phyloP scores from a whole-genome alignment of 1,140 invertebrate genomes.

The Samia ricini region DNA sequence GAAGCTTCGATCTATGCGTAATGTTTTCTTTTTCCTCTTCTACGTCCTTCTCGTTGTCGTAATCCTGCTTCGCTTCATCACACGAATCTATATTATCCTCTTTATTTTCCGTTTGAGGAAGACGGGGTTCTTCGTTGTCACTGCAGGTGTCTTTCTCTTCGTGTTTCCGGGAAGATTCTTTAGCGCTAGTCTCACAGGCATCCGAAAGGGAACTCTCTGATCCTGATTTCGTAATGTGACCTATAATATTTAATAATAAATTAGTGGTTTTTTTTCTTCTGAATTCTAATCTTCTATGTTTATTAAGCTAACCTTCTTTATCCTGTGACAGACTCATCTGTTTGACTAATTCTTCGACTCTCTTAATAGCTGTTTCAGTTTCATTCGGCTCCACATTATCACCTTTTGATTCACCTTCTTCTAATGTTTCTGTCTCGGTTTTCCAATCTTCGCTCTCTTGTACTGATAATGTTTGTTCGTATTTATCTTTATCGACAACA shows the following conservation, averaged over 20 bases:
- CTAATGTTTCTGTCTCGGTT: conserved; percentile 25
- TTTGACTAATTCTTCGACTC: conserved; percentile 85
- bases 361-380: conserved; percentile 67
- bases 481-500: conserved; percentile 63
- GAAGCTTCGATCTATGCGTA: conserved; percentile 55
- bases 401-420: conserved; percentile 32
- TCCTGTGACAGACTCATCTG: conserved; percentile 89
- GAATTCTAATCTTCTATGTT: background rate
- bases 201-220: conserved; percentile 93
- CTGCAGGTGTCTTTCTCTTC: conserved; percentile 85
- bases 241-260: conserved; percentile 20
- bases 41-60: conserved; percentile 55
- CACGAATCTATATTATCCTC: conserved; percentile 50
- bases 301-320: conserved; percentile 67
- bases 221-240: conserved; percentile 84
- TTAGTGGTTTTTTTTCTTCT: background rate
- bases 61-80: conserved; percentile 50
- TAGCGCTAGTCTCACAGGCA: conserved; percentile 81
- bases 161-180: conserved; percentile 83
- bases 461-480: conserved; percentile 26
- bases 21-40: conserved; percentile 41
- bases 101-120: conserved; percentile 13
- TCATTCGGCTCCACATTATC: conserved; percentile 44
- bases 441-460: conserved; percentile 45
- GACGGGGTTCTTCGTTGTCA: conserved; percentile 74